Base-by-base conservation (phyloP, 1,140 invertebrate species). In the Apis florea region DNA sequence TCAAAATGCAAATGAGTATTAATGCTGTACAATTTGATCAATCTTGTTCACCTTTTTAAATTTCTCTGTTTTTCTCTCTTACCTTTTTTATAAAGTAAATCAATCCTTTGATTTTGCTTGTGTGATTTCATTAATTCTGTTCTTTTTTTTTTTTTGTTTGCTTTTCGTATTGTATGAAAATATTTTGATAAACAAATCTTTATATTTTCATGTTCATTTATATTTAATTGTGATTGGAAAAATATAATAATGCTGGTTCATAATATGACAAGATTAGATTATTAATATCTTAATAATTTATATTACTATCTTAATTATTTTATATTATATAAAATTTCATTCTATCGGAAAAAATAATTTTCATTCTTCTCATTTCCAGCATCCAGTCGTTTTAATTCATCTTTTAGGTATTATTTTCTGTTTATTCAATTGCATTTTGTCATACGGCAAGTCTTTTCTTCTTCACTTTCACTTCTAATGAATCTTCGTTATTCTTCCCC, bases 1-100 rank as follows among this genome's bases (percentile, higher is more conserved):
- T 89, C 79, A 83, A 87, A 83, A 89, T 89, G 87, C 79, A 85
- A 89, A 85, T 87, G 82, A 86, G 74, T 79, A 80, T 85, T 83
- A 85, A 87, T 85, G 78, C 58, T 80, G 73, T 26, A 49, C 40
- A 24, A 19, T 71, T 51, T 58, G 54, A 81, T 86, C 83, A 78
- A 15, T 73, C 24, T 56, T 24, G 74, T 31, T 40, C 51, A 11
- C 56, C 77, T 11, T 70, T 70, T 54, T 66, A 61, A 61, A 31
- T 17, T 21, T 40, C 66, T 80, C 69, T 85, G 69, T 67, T 31
- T 66, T 76, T 49, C 11, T 54, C 54, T 64, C 31, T 26, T 9
- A 11, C 61, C 47, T n/a, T 15, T 11, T 31, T 2, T 21, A 13
- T 12, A 6, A 15, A 21, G 40, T 54, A 66, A 40, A 40, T 40